These are phyloP conservation scores for Rhingia rostrata DNA, from an alignment of 2,888 invertebrate species.

Conservation along the genomic window DNA sequence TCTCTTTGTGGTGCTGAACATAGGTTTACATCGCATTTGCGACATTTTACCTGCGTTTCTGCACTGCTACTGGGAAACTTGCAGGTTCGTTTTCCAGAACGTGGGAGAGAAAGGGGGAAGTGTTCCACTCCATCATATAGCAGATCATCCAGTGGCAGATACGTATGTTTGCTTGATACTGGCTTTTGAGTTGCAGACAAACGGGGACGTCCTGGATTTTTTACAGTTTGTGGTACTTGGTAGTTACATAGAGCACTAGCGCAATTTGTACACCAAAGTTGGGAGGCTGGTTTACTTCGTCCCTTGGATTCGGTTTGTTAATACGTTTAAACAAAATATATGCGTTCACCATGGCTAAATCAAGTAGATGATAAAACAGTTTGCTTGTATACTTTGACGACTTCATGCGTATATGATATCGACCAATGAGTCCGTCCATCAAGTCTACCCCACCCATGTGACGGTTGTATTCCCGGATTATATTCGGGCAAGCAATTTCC, in stretches of 20 bases:
- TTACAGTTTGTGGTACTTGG: constrained; percentile 24
- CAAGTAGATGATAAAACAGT: constrained; percentile 60
- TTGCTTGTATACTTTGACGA: constrained; percentile 55
- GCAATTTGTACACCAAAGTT: constrained; percentile 48
- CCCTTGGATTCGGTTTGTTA: constrained; percentile 36
- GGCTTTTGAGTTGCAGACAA: background rate
- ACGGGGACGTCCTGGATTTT: too few species aligned
- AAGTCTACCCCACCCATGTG: too few species aligned
- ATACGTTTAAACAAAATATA: constrained; percentile 56
- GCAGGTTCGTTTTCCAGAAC: too few species aligned
- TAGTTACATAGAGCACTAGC: constrained; percentile 39
- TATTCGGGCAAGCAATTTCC: too few species aligned
- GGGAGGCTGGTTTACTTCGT: constrained; percentile 46
- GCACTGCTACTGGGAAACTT: too few species aligned
- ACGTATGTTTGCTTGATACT: constrained; percentile 24
- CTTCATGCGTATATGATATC: too few species aligned
- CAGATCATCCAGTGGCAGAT: constrained; percentile 33
- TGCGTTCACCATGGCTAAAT: constrained; percentile 59
- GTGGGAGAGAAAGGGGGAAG: too few species aligned
- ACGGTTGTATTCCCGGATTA: too few species aligned
- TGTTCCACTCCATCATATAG: constrained; percentile 44
- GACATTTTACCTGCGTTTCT: constrained; percentile 28
- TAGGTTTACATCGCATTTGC: background rate
- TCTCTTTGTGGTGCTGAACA: constrained; percentile 13
- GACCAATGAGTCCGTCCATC: too few species aligned